Conservation (phyloP, 2,888 invertebrate genomes). For the Rhaphigaster nebulosa region DNA sequence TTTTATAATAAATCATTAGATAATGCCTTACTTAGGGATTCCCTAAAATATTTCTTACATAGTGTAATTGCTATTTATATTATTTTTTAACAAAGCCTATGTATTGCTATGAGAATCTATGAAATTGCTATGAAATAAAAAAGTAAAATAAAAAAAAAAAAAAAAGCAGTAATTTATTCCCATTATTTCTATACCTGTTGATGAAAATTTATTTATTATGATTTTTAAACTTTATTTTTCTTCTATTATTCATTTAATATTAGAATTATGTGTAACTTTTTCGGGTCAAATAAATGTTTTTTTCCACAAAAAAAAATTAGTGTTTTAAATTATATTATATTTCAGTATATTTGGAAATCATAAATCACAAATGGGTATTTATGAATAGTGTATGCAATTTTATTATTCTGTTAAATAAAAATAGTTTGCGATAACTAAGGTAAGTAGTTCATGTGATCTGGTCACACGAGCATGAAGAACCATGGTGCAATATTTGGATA, state of each 20-base stretch:
- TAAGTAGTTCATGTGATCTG: too few species aligned
- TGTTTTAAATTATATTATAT: too few species aligned
- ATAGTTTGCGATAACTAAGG: too few species aligned
- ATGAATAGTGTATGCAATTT: too few species aligned
- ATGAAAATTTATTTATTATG: background rate
- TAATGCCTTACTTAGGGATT: background rate
- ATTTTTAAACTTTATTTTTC: background rate
- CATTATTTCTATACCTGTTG: background rate
- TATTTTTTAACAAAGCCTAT: slow-evolving; percentile 28
- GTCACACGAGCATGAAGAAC: too few species aligned
- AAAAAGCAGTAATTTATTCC: background rate
- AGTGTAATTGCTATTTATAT: slow-evolving; percentile 28
- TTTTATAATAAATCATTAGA: slow-evolving; percentile 13
- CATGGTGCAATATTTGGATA: too few species aligned
- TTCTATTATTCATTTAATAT: background rate
- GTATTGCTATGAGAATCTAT: slow-evolving; percentile 28
- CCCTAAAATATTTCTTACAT: slow-evolving; percentile 12
- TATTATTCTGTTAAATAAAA: too few species aligned
- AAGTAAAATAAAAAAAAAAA: background rate
- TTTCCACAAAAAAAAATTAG: too few species aligned
- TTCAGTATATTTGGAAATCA: too few species aligned
- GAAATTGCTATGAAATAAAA: too few species aligned
- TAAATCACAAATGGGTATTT: too few species aligned
- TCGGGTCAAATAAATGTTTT: background rate
- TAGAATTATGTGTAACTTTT: background rate